Base-by-base conservation (phyloP, 2,888 invertebrate genomes). In the Chrysotoxum bicinctum region DNA sequence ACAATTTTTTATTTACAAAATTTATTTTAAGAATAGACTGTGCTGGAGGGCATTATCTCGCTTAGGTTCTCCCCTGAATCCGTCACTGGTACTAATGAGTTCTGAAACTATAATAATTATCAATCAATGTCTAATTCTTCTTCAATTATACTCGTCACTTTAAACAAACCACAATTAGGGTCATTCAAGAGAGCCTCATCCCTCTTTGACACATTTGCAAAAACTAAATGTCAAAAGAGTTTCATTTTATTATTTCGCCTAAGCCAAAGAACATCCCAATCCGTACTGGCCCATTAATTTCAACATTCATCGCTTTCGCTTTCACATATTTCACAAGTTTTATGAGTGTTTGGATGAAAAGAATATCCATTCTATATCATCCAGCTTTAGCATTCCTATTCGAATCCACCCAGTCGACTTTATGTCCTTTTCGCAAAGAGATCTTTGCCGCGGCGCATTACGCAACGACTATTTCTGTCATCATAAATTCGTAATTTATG, bases 401-500 rank as follows among this genome's bases (percentile, higher is more conserved):
- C 3, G 37, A 26, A 45, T 60, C 45, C 30, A 6, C 9, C 14
- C 37, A 37, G 6, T 10, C 14, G 30, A 10, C 43, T 21, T 30
- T 45, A 21, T 72, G 58, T 77, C 72, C 72, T 82, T 77, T 45
- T 45, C 4, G 12, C 9, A 26, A 26, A 40, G 62, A 68, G 58
- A 43, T 75, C 64, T 69, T 70, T 75, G 62, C 50, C 80, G 72
- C 75, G 81, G 32, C 72, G 85, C 85, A 85, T 85, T 85, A 81
- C 85, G 85, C 85, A 85, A 77, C 87, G 83, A 86, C 87, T 82
- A 88, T 91, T 90, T 89, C 90, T 91, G 91, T 90, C 91, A 90
- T 89, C 91, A 91, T 91, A 91, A 91, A 91, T 91, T 89, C 90
- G 89, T 91, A 90, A 91, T 91, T 91, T 91, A 91, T 91, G 91